These are phyloP conservation scores for Microcebus lehilahytsara DNA, from an alignment of 2,113 vertebrate genomes.

Conservation along the genomic window DNA sequence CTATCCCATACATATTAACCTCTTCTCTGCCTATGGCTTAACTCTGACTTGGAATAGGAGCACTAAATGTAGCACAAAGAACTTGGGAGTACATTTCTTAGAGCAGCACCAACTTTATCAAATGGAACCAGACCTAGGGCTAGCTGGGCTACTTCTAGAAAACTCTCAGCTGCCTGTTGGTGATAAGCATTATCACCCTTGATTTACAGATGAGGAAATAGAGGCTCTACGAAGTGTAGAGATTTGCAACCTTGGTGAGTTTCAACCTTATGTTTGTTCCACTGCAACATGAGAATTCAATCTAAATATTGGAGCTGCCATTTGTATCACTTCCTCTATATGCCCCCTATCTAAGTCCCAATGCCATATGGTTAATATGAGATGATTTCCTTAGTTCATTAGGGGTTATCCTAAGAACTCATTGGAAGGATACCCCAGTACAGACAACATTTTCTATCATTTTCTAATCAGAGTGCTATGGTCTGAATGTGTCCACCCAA, in stretches of 20 bases:
- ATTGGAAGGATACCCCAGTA: neutral
- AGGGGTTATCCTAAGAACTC: neutral
- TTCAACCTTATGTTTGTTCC: neutral
- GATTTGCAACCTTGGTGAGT: neutral
- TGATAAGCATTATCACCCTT: neutral
- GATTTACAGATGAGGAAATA: constrained; percentile 23
- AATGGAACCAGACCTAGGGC: constrained; percentile 83
- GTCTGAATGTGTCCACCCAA: neutral
- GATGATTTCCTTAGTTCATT: constrained; percentile 6
- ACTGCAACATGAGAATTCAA: neutral
- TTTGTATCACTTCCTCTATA: constrained; percentile 4
- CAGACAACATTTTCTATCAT: neutral
- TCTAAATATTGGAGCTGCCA: neutral
- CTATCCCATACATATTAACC: neutral
- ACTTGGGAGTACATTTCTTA: neutral
- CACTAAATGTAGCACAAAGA: neutral
- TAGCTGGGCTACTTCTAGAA: constrained; percentile 84
- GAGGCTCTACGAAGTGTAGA: neutral
- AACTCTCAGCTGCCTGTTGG: constrained; percentile 84
- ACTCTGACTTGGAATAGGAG: neutral
- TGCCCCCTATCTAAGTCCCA: neutral
- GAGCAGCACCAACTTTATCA: constrained; percentile 80
- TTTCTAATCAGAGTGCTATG: constrained; percentile 44
- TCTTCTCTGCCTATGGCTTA: neutral
- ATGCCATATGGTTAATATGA: neutral